These are phyloP conservation scores for Hypsibius dujardini DNA, from an alignment of 1,140 invertebrate species.

Conservation along the genomic window DNA sequence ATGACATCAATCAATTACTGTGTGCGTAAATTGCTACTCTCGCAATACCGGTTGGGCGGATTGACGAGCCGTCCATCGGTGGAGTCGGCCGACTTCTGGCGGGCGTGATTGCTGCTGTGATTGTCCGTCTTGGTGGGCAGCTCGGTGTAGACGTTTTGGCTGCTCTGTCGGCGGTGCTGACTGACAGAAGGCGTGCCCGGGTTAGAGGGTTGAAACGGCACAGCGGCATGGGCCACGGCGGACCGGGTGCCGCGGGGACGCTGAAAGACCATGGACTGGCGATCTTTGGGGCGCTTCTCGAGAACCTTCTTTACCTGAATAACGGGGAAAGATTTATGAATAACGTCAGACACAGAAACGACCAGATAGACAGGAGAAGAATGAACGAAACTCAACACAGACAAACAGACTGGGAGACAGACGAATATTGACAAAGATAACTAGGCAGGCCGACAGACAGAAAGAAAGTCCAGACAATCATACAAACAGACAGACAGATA, in stretches of 20 bases:
- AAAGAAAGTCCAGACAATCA: too few relatives aligned
- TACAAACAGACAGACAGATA: too few relatives aligned
- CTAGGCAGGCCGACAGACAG: too few relatives aligned
- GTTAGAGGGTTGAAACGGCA: neutral
- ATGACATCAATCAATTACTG: neutral
- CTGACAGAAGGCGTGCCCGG: neutral
- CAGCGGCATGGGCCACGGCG: neutral
- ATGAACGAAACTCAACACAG: too few relatives aligned
- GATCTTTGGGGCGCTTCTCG: slow-evolving; percentile 10
- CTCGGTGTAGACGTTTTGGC: slow-evolving; percentile 13
- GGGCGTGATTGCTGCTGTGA: slow-evolving; percentile 6
- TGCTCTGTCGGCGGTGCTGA: slow-evolving; percentile 14
- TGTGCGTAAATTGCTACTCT: neutral
- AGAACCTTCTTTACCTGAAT: slow-evolving; percentile 7
- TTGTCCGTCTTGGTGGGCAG: slow-evolving; percentile 15
- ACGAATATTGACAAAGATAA: too few relatives aligned
- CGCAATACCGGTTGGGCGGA: neutral
- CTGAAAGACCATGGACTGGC: slow-evolving; percentile 6
- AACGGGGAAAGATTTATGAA: too few relatives aligned
- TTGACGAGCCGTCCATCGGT: slow-evolving; percentile 6
- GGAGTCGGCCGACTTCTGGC: slow-evolving; percentile 14
- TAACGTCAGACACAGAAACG: too few relatives aligned
- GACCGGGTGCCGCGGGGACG: slow-evolving; percentile 10
- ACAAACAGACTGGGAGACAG: too few relatives aligned
- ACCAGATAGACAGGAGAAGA: too few relatives aligned